Conservation (phyloP, 2,113 vertebrate genomes). For the Indicator indicator region DNA sequence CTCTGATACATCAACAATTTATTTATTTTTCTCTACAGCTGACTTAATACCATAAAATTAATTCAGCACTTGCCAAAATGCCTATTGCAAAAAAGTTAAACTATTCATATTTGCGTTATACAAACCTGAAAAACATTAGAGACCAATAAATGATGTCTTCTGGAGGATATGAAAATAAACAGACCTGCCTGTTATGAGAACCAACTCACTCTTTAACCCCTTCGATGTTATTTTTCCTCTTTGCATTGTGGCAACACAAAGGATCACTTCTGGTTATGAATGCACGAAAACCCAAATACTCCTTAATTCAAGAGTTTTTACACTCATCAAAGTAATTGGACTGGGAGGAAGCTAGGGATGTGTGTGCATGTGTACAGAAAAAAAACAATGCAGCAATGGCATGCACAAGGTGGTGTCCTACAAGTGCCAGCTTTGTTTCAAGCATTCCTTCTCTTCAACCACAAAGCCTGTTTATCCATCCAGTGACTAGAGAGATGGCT, state of each 20-base stretch:
- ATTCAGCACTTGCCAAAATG: slow-evolving; percentile 61
- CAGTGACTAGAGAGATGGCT: not conserved
- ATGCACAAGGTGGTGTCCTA: not conserved
- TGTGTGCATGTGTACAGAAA: not conserved
- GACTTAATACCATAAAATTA: slow-evolving; percentile 59
- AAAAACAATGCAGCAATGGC: not conserved
- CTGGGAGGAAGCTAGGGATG: not conserved
- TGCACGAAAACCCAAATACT: not conserved
- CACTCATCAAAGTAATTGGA: not conserved
- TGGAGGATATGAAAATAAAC: slow-evolving; percentile 51
- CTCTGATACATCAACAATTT: slow-evolving; percentile 56
- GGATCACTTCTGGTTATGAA: not conserved
- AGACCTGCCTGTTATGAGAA: not conserved
- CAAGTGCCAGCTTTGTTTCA: not conserved
- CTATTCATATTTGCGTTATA: slow-evolving; percentile 58
- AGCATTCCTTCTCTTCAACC: not conserved
- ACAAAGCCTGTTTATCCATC: not conserved
- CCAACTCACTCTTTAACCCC: not conserved
- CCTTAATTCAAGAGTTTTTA: not conserved
- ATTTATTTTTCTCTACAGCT: slow-evolving; percentile 68
- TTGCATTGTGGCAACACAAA: not conserved
- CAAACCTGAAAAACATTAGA: slow-evolving; percentile 57
- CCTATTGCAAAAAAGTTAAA: slow-evolving; percentile 47
- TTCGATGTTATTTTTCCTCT: not conserved
- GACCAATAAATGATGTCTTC: slow-evolving; percentile 30